Conservation (phyloP, 2,797 vertebrate genomes). For the Mastacembelus armatus region DNA sequence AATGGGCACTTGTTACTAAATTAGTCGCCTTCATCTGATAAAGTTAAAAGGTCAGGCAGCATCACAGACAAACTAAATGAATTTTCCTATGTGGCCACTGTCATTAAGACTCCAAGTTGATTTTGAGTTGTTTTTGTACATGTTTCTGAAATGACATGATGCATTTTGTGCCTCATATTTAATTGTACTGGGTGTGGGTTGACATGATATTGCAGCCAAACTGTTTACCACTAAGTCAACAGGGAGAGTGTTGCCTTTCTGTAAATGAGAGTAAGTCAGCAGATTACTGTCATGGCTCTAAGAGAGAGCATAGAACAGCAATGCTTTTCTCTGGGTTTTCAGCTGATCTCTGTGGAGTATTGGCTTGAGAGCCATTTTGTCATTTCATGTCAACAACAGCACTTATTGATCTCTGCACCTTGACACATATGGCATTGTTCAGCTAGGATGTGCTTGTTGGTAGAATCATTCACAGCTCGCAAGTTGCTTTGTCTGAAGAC, state of each 20-base stretch:
- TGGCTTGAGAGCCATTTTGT: conserved; percentile 12
- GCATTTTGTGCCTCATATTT: neutral
- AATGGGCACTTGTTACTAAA: conserved; percentile 51
- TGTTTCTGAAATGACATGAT: neutral
- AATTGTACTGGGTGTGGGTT: conserved; percentile 3
- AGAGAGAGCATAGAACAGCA: neutral
- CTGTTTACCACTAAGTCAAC: neutral
- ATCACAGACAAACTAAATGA: conserved; percentile 59
- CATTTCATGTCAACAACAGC: conserved; percentile 22
- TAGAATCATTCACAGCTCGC: conserved; percentile 54
- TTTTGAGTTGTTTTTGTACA: neutral
- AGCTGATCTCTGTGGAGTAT: conserved; percentile 13
- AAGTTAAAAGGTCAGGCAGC: conserved; percentile 47
- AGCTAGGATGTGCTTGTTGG: conserved; percentile 38
- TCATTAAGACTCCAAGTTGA: neutral
- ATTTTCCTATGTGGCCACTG: too few species aligned
- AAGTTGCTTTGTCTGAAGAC: conserved; percentile 62
- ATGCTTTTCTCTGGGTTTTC: neutral
- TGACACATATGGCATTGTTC: conserved; percentile 44
- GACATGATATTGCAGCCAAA: neutral
- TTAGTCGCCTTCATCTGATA: conserved; percentile 47
- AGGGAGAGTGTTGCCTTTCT: neutral
- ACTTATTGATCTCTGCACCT: conserved; percentile 45
- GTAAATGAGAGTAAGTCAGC: neutral
- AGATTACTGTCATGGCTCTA: neutral